A percentile compares a stretch with the other conserved stretches of the same genome.
Conservation (phyloP, 2,797 vertebrate species). For the Potorous gilbertii region DNA sequence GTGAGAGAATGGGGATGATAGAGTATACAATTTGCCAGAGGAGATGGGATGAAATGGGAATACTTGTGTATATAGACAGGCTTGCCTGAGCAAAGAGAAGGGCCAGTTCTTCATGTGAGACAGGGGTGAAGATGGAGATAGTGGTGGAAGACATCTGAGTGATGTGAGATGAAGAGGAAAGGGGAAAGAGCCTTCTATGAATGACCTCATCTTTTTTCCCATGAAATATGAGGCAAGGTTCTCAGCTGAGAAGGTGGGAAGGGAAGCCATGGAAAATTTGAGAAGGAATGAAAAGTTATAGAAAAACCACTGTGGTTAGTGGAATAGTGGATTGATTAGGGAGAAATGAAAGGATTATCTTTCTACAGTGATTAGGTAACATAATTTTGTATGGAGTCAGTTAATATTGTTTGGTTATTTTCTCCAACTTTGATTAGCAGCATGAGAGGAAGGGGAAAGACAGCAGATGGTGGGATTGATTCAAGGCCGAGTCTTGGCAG, state of each 20-base stretch:
- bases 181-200: not conserved
- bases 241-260: not conserved
- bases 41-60: not conserved
- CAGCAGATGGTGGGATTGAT: not conserved
- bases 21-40: not conserved
- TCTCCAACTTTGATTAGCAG: not conserved
- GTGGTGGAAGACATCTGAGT: not conserved
- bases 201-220: not conserved
- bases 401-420: not conserved
- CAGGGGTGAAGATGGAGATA: not conserved
- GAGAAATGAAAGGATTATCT: not conserved
- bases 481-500: not conserved
- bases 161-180: not conserved
- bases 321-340: not conserved
- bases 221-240: not conserved
- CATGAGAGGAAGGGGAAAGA: not conserved
- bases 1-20: not conserved
- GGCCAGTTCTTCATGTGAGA: not conserved
- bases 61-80: not conserved
- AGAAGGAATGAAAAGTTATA: not conserved
- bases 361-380: not conserved
- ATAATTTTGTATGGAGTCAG: not conserved
- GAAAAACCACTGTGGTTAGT: not conserved
- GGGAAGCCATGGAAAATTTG: not conserved
- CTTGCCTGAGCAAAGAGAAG: not conserved